phyloP scores from a whole-genome alignment of 2,113 vertebrate genomes.

The Neolamprologus hecqui region DNA sequence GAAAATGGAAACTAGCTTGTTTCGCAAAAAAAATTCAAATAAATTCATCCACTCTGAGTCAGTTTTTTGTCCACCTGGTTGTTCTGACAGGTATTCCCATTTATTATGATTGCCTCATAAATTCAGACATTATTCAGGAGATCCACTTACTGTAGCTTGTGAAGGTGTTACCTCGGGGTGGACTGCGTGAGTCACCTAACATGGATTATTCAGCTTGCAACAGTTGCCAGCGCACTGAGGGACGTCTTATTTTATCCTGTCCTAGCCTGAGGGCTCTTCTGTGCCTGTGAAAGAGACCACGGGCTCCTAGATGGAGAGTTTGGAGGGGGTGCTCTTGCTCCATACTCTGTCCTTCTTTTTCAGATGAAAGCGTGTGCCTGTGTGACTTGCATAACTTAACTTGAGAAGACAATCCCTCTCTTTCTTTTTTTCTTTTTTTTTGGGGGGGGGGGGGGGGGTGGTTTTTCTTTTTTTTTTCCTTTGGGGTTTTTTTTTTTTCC shows the following conservation, averaged over 20 bases:
- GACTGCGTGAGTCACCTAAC: slow-evolving; percentile 23
- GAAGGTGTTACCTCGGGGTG: slow-evolving; percentile 2
- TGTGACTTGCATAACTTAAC: neutral
- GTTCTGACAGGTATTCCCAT: neutral
- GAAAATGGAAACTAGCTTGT: neutral
- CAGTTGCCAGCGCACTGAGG: slow-evolving; percentile 20
- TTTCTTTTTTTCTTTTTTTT: neutral
- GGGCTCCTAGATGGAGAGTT: neutral
- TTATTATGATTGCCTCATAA: neutral
- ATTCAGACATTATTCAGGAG: neutral
- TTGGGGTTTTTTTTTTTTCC: no score
- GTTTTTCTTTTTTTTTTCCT: no score
- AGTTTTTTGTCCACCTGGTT: neutral
- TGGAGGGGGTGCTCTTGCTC: neutral
- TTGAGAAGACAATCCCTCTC: neutral
- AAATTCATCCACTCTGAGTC: neutral
- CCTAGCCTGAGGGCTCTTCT: slow-evolving; percentile 10
- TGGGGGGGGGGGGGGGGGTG: no score
- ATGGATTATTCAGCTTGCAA: slow-evolving; percentile 48
- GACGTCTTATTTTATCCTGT: slow-evolving; percentile 34
- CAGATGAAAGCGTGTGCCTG: neutral
- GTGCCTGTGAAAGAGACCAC: slow-evolving; percentile 14
- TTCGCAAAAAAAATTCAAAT: neutral
- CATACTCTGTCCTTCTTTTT: neutral
- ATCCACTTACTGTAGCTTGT: neutral